Evolutionary conservation across 2,797 vertebrate genomes (phyloP).

Genomic region (Arctocebus calabarensis): DNA sequence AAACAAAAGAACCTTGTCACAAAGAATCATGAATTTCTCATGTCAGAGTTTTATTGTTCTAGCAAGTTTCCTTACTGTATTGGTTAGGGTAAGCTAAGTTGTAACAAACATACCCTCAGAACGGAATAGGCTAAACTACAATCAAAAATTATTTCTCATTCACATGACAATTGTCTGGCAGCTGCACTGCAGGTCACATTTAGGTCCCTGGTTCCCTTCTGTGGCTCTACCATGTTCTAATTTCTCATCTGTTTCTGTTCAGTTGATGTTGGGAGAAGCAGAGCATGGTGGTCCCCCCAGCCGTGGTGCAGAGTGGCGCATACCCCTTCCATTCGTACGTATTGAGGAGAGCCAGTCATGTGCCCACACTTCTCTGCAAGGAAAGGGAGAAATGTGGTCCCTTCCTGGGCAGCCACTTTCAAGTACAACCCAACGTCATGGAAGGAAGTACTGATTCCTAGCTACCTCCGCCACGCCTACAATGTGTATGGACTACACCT

Average conservation of each 20-base stretch:
- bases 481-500: not conserved
- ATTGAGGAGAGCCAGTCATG: not conserved
- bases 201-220: not conserved
- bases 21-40: not conserved
- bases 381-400: not conserved
- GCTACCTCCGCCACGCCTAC: not conserved
- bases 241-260: not conserved
- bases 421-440: not conserved
- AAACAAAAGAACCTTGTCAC: not conserved
- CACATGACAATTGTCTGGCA: not conserved
- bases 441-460: not conserved
- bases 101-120: not conserved
- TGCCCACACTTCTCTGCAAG: not conserved
- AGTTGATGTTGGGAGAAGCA: not conserved
- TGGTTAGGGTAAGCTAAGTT: not conserved
- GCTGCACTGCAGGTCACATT: not conserved
- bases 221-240: not conserved
- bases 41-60: not conserved
- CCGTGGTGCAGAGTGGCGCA: not conserved
- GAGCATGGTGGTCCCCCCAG: not conserved
- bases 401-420: not conserved
- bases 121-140: not conserved
- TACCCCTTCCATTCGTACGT: not conserved
- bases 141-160: not conserved
- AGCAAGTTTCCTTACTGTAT: not conserved